These are phyloP conservation scores for Poecilia velifera DNA, from an alignment of 2,797 vertebrate species.

Conservation along the genomic window DNA sequence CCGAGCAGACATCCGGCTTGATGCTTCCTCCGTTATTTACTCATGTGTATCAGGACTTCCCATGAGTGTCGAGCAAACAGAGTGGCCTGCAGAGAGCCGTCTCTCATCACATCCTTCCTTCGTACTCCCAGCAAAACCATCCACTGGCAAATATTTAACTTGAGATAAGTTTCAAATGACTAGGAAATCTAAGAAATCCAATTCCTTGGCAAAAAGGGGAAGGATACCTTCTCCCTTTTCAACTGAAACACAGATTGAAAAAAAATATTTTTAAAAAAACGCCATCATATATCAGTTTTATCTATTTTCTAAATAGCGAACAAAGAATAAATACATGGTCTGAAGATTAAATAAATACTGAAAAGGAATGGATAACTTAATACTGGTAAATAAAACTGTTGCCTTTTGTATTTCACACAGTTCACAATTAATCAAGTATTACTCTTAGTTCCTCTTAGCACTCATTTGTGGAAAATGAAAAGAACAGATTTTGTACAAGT, in stretches of 20 bases:
- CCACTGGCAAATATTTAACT: constrained; percentile 73
- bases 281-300: background rate
- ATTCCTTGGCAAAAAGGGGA: constrained; percentile 52
- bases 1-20: constrained; percentile 32
- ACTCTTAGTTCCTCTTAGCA: constrained; percentile 35
- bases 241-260: constrained; percentile 46
- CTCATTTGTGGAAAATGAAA: constrained; percentile 30
- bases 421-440: background rate
- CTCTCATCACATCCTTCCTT: constrained; percentile 62
- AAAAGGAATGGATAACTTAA: background rate
- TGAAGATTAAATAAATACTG: background rate
- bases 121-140: constrained; percentile 73
- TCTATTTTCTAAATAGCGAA: background rate
- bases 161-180: constrained; percentile 73
- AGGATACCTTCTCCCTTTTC: constrained; percentile 36
- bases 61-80: constrained; percentile 72
- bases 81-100: constrained; percentile 69
- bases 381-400: background rate
- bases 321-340: background rate
- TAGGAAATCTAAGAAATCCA: constrained; percentile 43
- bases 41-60: constrained; percentile 69
- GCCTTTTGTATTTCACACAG: background rate
- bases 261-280: background rate
- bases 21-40: constrained; percentile 68
- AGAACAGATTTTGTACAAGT: constrained; percentile 25